A percentile compares a stretch with the other conserved stretches of the same genome.
phyloP scores from a whole-genome alignment of 2,888 invertebrate genomes.

The Criorhina ranunculi region DNA sequence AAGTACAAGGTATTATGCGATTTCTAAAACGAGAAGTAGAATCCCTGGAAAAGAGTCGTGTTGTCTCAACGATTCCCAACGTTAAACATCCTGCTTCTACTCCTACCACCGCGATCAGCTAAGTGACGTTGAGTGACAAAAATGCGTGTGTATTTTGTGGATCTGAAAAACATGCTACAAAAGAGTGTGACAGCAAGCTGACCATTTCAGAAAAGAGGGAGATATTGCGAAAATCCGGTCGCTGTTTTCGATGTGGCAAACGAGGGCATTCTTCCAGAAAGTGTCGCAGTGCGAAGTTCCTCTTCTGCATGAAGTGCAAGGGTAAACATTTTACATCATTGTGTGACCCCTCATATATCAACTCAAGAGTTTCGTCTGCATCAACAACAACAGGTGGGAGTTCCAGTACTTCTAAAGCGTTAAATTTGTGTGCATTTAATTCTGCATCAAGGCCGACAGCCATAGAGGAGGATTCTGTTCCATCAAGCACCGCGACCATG shows the following conservation, averaged over 20 bases:
- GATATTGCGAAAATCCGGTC: background rate
- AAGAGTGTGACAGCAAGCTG: background rate
- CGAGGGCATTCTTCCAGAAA: background rate
- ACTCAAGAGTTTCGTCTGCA: background rate
- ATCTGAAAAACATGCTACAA: background rate
- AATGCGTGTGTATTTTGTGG: background rate
- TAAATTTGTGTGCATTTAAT: background rate
- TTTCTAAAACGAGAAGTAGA: conserved; percentile 16
- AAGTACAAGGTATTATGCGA: conserved; percentile 22
- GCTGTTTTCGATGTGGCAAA: background rate
- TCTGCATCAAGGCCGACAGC: too few relatives aligned
- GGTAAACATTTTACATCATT: background rate
- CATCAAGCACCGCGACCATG: too few relatives aligned
- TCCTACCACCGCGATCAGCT: background rate
- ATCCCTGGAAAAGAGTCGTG: background rate
- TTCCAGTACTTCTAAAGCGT: background rate
- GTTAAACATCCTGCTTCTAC: background rate
- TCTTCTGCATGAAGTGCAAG: background rate
- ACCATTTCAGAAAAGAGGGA: background rate
- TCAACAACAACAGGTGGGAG: background rate
- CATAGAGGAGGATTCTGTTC: too few relatives aligned
- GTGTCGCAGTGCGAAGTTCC: background rate
- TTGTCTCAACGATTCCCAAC: background rate
- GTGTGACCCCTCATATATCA: background rate
- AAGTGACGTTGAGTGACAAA: background rate